These are phyloP conservation scores for Solenopsis fugax DNA, from an alignment of 1,140 invertebrate species.

Conservation along the genomic window DNA sequence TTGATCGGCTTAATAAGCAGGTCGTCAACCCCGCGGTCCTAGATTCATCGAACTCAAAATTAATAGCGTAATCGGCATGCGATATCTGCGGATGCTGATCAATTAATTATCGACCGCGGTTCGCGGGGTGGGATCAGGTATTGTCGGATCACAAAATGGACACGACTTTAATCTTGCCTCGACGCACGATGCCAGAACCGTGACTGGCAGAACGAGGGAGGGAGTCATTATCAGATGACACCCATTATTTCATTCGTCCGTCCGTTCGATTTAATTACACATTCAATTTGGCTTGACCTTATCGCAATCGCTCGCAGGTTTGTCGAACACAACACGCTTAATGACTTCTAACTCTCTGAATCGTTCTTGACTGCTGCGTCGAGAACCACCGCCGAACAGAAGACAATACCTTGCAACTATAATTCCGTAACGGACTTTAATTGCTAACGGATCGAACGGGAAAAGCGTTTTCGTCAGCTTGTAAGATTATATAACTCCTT, in stretches of 20 bases:
- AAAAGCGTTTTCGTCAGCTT: constrained; percentile 31
- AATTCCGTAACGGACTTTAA: constrained; percentile 37
- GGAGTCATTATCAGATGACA: constrained; percentile 80
- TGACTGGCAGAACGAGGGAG: constrained; percentile 78
- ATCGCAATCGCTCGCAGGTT: constrained; percentile 70
- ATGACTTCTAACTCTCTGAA: constrained; percentile 62
- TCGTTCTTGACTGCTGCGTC: background rate
- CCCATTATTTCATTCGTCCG: constrained; percentile 78
- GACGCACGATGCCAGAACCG: constrained; percentile 66
- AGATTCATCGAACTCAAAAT: constrained; percentile 68
- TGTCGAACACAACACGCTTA: constrained; percentile 66
- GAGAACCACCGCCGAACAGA: background rate
- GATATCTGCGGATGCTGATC: constrained; percentile 79
- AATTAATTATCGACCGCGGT: constrained; percentile 80
- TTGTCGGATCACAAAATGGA: constrained; percentile 77
- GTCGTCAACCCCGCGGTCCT: constrained; percentile 5
- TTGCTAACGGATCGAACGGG: background rate
- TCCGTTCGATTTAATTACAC: constrained; percentile 79
- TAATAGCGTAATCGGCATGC: constrained; percentile 68
- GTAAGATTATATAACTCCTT: background rate
- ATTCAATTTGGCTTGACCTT: constrained; percentile 78
- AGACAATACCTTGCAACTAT: constrained; percentile 9
- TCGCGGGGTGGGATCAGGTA: constrained; percentile 69
- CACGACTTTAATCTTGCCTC: constrained; percentile 73
- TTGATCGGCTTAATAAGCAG: constrained; percentile 46